Conservation (phyloP, 2,888 invertebrate species). For the Cryptophagus acutangulus region DNA sequence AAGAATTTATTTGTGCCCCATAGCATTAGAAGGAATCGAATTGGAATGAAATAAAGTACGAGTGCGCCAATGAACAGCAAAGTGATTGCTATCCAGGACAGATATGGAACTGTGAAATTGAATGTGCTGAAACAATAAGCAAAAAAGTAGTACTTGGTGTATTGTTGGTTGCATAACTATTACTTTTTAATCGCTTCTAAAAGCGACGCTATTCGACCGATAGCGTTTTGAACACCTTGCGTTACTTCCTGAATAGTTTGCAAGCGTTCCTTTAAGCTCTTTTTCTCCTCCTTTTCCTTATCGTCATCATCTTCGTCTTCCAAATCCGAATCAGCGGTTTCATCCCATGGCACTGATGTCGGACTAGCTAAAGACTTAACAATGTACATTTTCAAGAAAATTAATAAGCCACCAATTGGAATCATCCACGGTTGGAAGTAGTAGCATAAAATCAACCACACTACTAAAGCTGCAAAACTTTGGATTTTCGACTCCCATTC, state of each 20-base stretch:
- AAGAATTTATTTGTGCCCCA: conserved; percentile 97
- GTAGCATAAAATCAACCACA: conserved; percentile 85
- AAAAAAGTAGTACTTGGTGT: too few species aligned
- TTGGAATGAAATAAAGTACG: conserved; percentile 83
- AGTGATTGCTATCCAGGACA: conserved; percentile 86
- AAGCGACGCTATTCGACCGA: conserved; percentile 90
- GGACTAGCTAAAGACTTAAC: conserved; percentile 51
- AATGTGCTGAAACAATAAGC: conserved; percentile 75
- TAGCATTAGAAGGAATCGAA: conserved; percentile 81
- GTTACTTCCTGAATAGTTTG: conserved; percentile 97
- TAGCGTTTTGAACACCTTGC: conserved; percentile 91
- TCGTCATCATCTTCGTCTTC: conserved; percentile 90
- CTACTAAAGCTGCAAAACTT: conserved; percentile 75
- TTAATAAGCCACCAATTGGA: conserved; percentile 72
- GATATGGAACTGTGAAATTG: conserved; percentile 94
- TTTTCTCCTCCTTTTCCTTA: conserved; percentile 84
- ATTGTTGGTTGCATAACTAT: too few species aligned
- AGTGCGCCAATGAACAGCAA: conserved; percentile 67
- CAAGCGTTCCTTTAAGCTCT: conserved; percentile 86
- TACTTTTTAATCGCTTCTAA: conserved; percentile 94
- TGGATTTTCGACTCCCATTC: conserved; percentile 92
- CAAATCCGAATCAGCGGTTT: conserved; percentile 50
- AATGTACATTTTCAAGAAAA: conserved; percentile 72
- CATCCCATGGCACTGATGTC: conserved; percentile 44
- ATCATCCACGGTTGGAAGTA: conserved; percentile 96